These are phyloP conservation scores for Brachycybe producta DNA, from an alignment of 2,888 invertebrate genomes.

Conservation along the genomic window DNA sequence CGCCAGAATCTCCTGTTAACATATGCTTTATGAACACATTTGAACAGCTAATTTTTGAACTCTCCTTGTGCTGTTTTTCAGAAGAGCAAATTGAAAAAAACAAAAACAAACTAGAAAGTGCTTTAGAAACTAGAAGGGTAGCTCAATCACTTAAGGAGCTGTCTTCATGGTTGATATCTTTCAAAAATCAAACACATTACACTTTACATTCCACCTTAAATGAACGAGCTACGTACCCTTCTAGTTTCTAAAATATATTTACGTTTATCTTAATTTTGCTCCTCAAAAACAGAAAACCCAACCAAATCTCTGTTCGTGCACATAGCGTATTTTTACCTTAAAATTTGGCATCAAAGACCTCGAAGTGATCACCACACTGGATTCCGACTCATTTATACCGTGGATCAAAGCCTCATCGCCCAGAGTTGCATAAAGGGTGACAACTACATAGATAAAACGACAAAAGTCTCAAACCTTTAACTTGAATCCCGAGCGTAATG, in stretches of 20 bases:
- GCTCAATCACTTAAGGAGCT: no score
- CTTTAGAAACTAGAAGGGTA: no score
- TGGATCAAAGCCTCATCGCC: conserved; percentile 94
- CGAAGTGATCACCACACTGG: conserved; percentile 80
- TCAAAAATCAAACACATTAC: no score
- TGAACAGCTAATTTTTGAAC: not conserved
- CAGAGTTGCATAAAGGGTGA: conserved; percentile 92
- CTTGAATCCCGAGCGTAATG: not conserved
- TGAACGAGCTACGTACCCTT: no score
- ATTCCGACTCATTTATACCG: conserved; percentile 94
- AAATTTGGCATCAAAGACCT: conserved; percentile 86
- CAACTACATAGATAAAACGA: conserved; percentile 36
- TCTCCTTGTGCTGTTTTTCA: not conserved
- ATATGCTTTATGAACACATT: not conserved
- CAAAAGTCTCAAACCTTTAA: not conserved
- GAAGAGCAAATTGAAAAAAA: no score
- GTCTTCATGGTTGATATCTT: no score
- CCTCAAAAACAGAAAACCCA: no score
- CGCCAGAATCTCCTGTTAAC: conserved; percentile 40
- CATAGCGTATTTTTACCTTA: conserved; percentile 29
- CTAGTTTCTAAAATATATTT: no score
- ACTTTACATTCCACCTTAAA: conserved; percentile 1
- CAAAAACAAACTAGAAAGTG: no score
- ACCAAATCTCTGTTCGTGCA: no score
- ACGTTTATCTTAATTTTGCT: no score